A percentile compares a stretch with the other conserved stretches of the same genome.
phyloP scores from a whole-genome alignment of 2,797 vertebrate species.

The Melanotaenia trifasciata region DNA sequence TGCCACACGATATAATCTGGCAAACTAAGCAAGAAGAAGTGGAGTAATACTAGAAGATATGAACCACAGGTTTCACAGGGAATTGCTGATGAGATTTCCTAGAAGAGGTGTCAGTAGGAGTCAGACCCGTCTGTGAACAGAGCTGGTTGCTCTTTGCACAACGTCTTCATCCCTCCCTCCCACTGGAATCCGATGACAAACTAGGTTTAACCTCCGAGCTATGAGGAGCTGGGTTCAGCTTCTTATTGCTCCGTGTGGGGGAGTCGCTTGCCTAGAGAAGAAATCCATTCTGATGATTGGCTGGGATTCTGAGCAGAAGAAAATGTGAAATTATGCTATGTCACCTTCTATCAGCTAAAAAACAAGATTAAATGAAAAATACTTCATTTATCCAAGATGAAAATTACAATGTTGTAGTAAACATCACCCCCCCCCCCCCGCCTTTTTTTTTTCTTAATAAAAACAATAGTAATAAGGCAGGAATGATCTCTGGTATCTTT shows the following conservation, averaged over 20 bases:
- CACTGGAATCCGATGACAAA: slow-evolving; percentile 80
- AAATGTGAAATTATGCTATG: slow-evolving; percentile 30
- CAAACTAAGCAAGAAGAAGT: slow-evolving; percentile 17
- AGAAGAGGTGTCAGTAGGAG: slow-evolving; percentile 66
- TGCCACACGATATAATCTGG: not conserved
- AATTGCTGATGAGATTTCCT: slow-evolving; percentile 57
- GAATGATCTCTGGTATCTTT: too few species aligned
- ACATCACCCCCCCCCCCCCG: too few species aligned
- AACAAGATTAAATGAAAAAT: too few species aligned
- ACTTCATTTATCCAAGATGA: too few species aligned
- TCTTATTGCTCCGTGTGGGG: slow-evolving; percentile 66
- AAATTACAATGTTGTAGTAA: too few species aligned
- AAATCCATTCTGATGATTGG: slow-evolving; percentile 57
- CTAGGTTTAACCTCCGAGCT: slow-evolving; percentile 75
- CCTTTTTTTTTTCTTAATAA: too few species aligned
- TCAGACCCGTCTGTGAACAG: slow-evolving; percentile 50
- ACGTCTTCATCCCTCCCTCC: slow-evolving; percentile 64
- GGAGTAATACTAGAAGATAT: slow-evolving; percentile 21
- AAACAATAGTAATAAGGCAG: too few species aligned
- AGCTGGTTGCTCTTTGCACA: slow-evolving; percentile 62
- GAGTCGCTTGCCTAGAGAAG: slow-evolving; percentile 60
- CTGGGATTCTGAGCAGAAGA: slow-evolving; percentile 58
- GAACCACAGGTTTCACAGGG: slow-evolving; percentile 38
- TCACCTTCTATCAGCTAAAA: slow-evolving; percentile 4
- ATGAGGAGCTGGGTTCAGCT: slow-evolving; percentile 67